Base-by-base conservation (phyloP, 1,140 invertebrate genomes). In the Polypedilum vanderplanki region DNA sequence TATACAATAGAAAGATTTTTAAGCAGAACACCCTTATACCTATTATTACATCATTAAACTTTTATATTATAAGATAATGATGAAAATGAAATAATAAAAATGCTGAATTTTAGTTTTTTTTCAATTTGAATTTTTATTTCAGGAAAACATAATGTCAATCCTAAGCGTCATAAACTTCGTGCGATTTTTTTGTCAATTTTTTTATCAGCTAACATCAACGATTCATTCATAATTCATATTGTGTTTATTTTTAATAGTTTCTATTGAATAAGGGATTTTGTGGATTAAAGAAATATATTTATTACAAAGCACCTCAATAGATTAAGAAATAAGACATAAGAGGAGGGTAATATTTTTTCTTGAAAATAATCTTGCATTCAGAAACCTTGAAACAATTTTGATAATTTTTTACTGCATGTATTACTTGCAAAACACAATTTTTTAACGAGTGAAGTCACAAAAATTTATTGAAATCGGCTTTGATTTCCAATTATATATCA, bases 101-200 rank as follows among this genome's bases (percentile, higher is more conserved):
- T 33, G 24, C 24, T 33, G 24, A 33, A 33, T 33, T 33, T 33
- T 33, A 33, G 5, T 33, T 33, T 3, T 57, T 57, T 57, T 57
- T 57, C 46, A 15, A 4, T 57, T 12, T 57, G 46, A n/a, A 46
- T 57, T 57, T 33, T 33, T 33, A 33, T 33, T 33, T 33, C 5
- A 33, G 24, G 24, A 33, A 33, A 33, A 33, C 24, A 33, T 33
- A 33, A 33, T 5, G 24, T 33, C 24, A 33, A 33, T 33, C 5
- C 15, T 57, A 57, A 57, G 46, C 46, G 46, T 57, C 46, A 57
- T 57, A 57, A n/a, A 12, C n/a, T 57, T 57, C 46, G 46, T 57
- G 46, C 46, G 46, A n/a, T 57, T n/a, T n/a, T n/a, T n/a, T 12
- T n/a, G n/a, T 57, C n/a, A 57, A 57, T n/a, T 15, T 57, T n/a